phyloP scores from a whole-genome alignment of 2,888 invertebrate species.

The Pachliopta kotzebuea region DNA sequence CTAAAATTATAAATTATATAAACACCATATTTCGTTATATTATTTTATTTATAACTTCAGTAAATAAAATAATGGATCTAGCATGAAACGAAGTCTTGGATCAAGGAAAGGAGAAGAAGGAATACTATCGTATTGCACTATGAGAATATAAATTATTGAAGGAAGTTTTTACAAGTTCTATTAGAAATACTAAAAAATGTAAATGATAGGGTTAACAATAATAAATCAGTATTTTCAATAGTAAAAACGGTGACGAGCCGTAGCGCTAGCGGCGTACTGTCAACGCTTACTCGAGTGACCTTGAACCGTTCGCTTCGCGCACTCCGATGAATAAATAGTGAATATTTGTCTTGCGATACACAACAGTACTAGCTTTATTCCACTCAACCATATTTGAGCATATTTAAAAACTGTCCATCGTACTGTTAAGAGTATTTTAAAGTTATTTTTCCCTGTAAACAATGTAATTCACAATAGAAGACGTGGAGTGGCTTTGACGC shows the following conservation, averaged over 20 bases:
- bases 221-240: neutral
- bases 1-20: too few species aligned
- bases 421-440: slow-evolving; percentile 8
- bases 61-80: too few species aligned
- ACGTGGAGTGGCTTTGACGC: slow-evolving; percentile 21
- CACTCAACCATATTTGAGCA: slow-evolving; percentile 10
- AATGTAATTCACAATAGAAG: slow-evolving; percentile 2
- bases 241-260: slow-evolving; percentile 4
- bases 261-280: slow-evolving; percentile 16
- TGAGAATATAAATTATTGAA: neutral
- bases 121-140: neutral
- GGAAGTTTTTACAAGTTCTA: neutral
- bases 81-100: neutral
- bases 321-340: slow-evolving; percentile 29
- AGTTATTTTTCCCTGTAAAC: slow-evolving; percentile 5
- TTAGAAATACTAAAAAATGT: neutral
- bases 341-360: slow-evolving; percentile 28
- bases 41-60: too few species aligned
- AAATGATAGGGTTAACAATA: neutral
- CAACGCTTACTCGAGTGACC: slow-evolving; percentile 28
- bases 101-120: too few species aligned
- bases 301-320: slow-evolving; percentile 29
- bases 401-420: slow-evolving; percentile 4
- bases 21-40: too few species aligned
- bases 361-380: slow-evolving; percentile 24